Base-by-base conservation (phyloP, 2,888 invertebrate species). In the Eupithecia inturbata region DNA sequence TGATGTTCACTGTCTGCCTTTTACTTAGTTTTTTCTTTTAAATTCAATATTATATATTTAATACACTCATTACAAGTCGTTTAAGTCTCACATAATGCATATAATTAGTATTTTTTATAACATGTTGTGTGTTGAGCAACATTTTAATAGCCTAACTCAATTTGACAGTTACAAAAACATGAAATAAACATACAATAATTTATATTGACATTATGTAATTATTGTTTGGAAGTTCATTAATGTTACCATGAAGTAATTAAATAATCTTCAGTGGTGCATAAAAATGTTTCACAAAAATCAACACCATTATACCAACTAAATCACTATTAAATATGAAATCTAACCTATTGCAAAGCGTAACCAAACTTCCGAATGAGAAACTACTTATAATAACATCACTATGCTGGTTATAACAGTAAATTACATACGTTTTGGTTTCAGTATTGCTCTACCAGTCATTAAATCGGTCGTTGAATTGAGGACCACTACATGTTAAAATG, bases 271-370 rank as follows among this genome's bases (percentile, higher is more conserved):
- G 31, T 33, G 31, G 31, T 12, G 26, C 57, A 57, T 57, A 62
- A 62, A 64, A 66, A 39, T 66, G 39, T 14, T 66, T 39, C 66
- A 12, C 66, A 66, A 39, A 57, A 66, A 64, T 64, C 26, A n/a
- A 66, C 66, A 66, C 3, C 36, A 26, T 22, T 14, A 75, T 79
- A 85, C 87, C 84, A 92, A 91, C 89, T 90, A 90, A 89, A 88
- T 87, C 80, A 82, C 83, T 83, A 73, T 63, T 88, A 84, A 86
- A 88, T 89, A 90, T 85, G 86, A 85, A 88, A 85, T 86, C 87
- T 91, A 89, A 81, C 81, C 88, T 90, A 91, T 85, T 86, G 89
- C 87, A 84, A 92, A 92, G 90, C 92, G 89, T 91, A 91, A 90
- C 88, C 85, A 88, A 89, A 87, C 87, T 89, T 89, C 86, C 82